Evolutionary conservation across 1,140 invertebrate species (phyloP).

Genomic region (Camponotus vicinus): DNA sequence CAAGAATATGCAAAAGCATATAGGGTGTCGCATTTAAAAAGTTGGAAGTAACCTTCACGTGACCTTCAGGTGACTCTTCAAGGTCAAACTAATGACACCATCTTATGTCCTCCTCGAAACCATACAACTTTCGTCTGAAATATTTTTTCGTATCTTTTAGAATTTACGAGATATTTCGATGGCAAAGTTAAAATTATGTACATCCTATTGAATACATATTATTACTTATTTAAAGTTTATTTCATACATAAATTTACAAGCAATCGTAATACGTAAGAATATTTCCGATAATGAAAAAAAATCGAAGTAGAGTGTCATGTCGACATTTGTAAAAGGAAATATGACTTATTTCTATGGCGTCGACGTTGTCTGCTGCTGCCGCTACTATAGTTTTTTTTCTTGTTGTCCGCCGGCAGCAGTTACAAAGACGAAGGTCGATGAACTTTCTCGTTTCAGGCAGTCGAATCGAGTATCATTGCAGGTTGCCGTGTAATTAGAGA

Average conservation of each 20-base stretch:
- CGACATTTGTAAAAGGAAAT: conserved; percentile 36
- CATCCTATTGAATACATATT: background rate
- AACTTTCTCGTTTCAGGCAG: conserved; percentile 65
- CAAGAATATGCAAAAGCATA: too few relatives aligned
- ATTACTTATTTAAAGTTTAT: conserved; percentile 17
- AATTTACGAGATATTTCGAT: too few relatives aligned
- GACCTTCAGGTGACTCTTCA: too few relatives aligned
- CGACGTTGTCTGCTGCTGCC: conserved; percentile 16
- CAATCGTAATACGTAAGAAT: conserved; percentile 15
- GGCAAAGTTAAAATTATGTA: too few relatives aligned
- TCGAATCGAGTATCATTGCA: conserved; percentile 77
- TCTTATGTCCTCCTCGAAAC: too few relatives aligned
- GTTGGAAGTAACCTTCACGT: too few relatives aligned
- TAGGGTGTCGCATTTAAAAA: too few relatives aligned
- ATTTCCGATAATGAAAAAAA: conserved; percentile 46
- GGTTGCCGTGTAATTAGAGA: conserved; percentile 81
- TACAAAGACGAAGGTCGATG: conserved; percentile 57
- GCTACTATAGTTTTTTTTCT: background rate
- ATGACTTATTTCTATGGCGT: conserved; percentile 4
- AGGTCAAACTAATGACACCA: too few relatives aligned
- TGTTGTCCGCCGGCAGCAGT: background rate
- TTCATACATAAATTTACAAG: background rate
- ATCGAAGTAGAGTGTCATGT: background rate
- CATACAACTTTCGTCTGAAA: too few relatives aligned
- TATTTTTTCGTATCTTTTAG: too few relatives aligned